Evolutionary conservation across 2,888 invertebrate genomes (phyloP), one percentile per base, ranked within the genome.

Genomic region (Lamproptera curius): DNA sequence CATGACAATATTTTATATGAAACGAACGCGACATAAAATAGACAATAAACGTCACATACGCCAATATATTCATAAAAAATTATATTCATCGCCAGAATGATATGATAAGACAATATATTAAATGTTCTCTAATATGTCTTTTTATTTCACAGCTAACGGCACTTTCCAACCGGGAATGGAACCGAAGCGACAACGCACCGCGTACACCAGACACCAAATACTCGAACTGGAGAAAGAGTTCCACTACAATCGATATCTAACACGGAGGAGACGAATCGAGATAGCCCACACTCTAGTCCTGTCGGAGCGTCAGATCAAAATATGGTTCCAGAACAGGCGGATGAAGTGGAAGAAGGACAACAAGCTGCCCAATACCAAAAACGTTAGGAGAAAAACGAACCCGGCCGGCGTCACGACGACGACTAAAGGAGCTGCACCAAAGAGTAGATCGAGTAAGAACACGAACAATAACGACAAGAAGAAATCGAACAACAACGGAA

Each of bases 151-250:
- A 96, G 96, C 95, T 39, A 95, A 95, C 76, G 96, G 96, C 54
- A 91, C 92, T 41, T 97, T 91, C 78, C 95, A 95, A 77, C 96
- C 96, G 6, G 96, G 96, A 52, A 96, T 96, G 94, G 97, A 98
- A 78, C 96, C 97, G 43, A 98, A 98, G 82, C 91, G 98, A 55
- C 97, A 98, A 78, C 91, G 98, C 64, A 98, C 98, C 61, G 98
- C 98, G 54, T 98, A 98, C 90, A 98, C 98, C 53, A 92, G 98
- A 79, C 97, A 97, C 90, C 98, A 98, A 90, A 97, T 98, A 74
- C 90, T 98, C 77, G 98, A 98, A 86, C 90, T 98, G 71, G 98
- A 98, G 80, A 98, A 98, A 79, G 98, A 98, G 89, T 98, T 98
- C 84, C 97, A 98, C 82, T 98, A 95, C 90, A 98, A 98, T 90